These are phyloP conservation scores for Chrysaora quinquecirrha DNA, from an alignment of 30 jellyfish, hydroid and myxozoan species.

Conservation along the genomic window DNA sequence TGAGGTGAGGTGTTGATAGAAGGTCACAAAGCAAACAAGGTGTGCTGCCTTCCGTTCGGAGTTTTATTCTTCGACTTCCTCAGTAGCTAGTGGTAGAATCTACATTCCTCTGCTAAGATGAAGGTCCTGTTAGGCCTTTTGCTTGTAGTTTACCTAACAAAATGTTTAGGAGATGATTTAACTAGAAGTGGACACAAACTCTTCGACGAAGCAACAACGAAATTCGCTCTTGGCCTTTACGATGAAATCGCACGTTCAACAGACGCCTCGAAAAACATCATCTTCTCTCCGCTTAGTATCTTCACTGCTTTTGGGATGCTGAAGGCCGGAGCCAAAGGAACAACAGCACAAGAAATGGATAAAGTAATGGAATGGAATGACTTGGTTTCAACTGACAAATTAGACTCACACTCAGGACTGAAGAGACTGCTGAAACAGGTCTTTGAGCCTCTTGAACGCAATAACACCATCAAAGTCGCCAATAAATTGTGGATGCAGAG, in stretches of 20 bases:
- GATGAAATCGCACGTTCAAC: conserved; percentile 19
- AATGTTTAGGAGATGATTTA: not conserved
- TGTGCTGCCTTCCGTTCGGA: no score
- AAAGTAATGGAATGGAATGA: conserved; percentile 38
- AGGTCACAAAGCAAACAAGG: no score
- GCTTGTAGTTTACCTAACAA: not conserved
- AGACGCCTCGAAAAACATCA: conserved; percentile 36
- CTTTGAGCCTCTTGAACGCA: conserved; percentile 19
- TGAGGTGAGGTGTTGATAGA: no score
- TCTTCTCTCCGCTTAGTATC: conserved; percentile 77
- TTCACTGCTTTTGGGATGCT: conserved; percentile 72
- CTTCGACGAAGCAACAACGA: conserved; percentile 46
- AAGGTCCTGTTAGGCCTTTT: not conserved
- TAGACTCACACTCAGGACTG: conserved; percentile 29
- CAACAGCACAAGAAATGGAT: conserved; percentile 59
- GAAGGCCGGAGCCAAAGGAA: conserved; percentile 60
- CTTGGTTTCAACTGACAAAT: not conserved
- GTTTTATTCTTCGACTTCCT: no score
- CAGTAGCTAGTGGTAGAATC: no score
- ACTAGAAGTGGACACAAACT: not conserved
- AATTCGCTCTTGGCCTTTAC: conserved; percentile 64
- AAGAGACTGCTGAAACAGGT: conserved; percentile 18
- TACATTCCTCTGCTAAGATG: conserved; percentile 15
- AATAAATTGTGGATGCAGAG: conserved; percentile 78
- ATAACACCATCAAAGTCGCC: conserved; percentile 58